Evolutionary conservation across 2,888 invertebrate species (phyloP), one percentile per base, ranked within the genome.

Genomic region (Ophion obscuratus): DNA sequence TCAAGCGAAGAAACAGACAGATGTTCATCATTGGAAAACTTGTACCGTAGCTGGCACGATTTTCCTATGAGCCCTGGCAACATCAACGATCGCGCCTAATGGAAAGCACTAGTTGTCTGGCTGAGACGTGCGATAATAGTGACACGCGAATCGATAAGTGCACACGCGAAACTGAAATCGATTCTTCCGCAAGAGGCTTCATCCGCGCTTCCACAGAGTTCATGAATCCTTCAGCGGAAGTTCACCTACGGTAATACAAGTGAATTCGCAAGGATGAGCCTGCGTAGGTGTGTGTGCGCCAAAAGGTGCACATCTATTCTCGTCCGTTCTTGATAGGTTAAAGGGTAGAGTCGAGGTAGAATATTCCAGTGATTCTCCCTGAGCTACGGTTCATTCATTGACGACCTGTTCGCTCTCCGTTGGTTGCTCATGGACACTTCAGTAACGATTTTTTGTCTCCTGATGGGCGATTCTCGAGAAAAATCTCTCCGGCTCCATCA

Each of bases 91-190:
- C 67, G 67, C 83, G 83, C 76, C 67, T 85, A 79, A 83, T 76
- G 67, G 71, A 36, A 76, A 71, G 44, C 70, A 24, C 53, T 67
- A 53, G 85, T 67, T 66, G 85, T 80, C 76, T 76, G 70, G 76
- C 44, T 76, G 83, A 83, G 75, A 79, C 66, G 78, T 73, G 40
- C 80, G 79, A 80, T 80, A 71, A 73, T 73, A 67, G 59, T 73
- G 78, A 76, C 82, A 70, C 27, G 79, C 20, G 66, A 67, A 85
- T 82, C 82, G 75, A 85, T 85, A n/a, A n/a, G 70, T 74, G 44
- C 20, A 62, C 75, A 62, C 82, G 67, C 68, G 79, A 76, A 76
- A 80, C 61, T 75, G 20, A 44, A 78, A 75, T 62, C 74, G 70
- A 83, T 80, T 66, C 71, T 47, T 59, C n/a, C 61, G 62, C 27